Evolutionary conservation across 2,888 invertebrate genomes (phyloP).

Genomic region (Ptychoptera contaminata): DNA sequence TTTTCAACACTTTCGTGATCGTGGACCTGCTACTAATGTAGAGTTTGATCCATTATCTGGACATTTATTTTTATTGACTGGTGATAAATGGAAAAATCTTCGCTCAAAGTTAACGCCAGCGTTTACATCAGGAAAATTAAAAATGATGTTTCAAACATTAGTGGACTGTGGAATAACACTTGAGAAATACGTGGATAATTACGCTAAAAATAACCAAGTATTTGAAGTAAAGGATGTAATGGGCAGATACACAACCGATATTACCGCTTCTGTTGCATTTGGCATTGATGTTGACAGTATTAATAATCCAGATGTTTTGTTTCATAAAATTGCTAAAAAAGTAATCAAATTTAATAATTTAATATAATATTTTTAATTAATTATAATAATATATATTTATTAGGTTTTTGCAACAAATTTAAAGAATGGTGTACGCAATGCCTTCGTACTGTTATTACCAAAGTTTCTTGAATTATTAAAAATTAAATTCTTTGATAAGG

Average conservation of each 20-base stretch:
- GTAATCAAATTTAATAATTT: constrained; percentile 3
- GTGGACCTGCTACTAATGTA: constrained; percentile 38
- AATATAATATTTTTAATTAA: background rate
- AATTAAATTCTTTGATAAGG: constrained; percentile 12
- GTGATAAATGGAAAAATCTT: constrained; percentile 40
- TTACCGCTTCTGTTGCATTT: constrained; percentile 23
- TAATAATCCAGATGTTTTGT: constrained; percentile 15
- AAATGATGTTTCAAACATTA: constrained; percentile 39
- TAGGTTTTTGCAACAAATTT: background rate
- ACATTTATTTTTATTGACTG: constrained; percentile 38
- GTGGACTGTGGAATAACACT: constrained; percentile 35
- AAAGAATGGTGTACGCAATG: background rate
- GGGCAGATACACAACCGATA: constrained; percentile 22
- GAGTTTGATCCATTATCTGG: constrained; percentile 38
- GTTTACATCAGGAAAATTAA: constrained; percentile 45
- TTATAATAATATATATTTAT: background rate
- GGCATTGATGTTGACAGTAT: constrained; percentile 19
- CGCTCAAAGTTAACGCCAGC: constrained; percentile 41
- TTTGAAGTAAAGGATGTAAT: constrained; percentile 28
- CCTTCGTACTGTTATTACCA: background rate
- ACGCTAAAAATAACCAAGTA: constrained; percentile 21
- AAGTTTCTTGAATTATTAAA: constrained; percentile 6
- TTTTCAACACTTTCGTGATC: constrained; percentile 41
- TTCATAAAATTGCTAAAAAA: constrained; percentile 14
- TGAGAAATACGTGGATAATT: constrained; percentile 24